Base-by-base conservation (phyloP, 2,888 invertebrate genomes). In the Nesidiocoris tenuis region DNA sequence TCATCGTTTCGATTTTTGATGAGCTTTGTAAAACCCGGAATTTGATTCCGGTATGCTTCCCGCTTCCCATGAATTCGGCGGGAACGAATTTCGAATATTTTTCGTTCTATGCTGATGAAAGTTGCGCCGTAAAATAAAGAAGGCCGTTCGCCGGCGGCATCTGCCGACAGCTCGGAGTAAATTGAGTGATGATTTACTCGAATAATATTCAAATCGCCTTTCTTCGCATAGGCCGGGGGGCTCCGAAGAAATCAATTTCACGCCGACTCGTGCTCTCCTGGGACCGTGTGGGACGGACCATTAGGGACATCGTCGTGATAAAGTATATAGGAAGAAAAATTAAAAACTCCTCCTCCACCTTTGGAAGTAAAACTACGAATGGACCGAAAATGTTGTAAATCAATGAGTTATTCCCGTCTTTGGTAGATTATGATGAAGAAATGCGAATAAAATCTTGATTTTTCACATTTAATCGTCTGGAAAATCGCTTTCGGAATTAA, bases 161-260 rank as follows among this genome's bases (percentile, higher is more conserved):
- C 12, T 55, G 18, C 18, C 55, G 18, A 9, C 56, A 2, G 22
- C 17, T 59, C n/a, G 21, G 23, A 70, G 70, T 59, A 70, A 70
- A 70, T 70, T 70, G 70, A 70, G 70, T 59, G 59, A 70, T 70
- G 70, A 70, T 70, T 70, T 70, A 70, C 70, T 59, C 70, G 24
- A 70, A 70, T 70, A 70, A 24, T 70, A 70, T 70, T 70, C 59
- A 70, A 70, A 70, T 70, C 9, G 59, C 24, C 59, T 61, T 70
- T 70, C 61, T 61, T 70, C 25, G 59, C 39, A 39, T 39, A 39
- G 39, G 57, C 16, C 22, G n/a, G 59, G 59, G 59, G 70, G 57
- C 22, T 17, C 70, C 70, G 25, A 56, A 25, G 59, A 61, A 70
- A 70, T 70, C 70, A 70, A 70, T 70, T 70, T 70, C 70, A 70